phyloP scores from a whole-genome alignment of 2,113 vertebrate genomes.

The Hemiprocne comata region DNA sequence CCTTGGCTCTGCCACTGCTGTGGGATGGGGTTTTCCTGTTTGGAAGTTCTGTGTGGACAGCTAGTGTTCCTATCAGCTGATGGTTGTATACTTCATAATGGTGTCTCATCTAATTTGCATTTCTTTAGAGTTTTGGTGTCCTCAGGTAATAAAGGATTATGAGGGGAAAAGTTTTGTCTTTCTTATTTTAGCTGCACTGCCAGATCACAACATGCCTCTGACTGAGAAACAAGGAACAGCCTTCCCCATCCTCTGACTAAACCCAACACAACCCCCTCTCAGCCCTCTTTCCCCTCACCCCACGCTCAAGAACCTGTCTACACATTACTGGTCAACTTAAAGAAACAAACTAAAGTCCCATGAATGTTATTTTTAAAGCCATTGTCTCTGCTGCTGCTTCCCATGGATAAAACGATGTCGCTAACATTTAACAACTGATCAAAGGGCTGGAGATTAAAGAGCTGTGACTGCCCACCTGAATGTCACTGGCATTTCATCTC shows the following conservation, averaged over 20 bases:
- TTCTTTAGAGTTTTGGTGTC: background rate
- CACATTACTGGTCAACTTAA: fast-evolving
- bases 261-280: background rate
- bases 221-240: fast-evolving
- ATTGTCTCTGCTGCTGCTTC: background rate
- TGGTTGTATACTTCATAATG: fast-evolving
- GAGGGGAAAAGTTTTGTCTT: too few species aligned
- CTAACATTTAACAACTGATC: background rate
- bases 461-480: background rate
- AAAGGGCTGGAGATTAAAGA: background rate
- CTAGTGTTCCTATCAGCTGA: fast-evolving
- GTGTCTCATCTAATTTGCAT: background rate
- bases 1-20: fast-evolving
- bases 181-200: background rate
- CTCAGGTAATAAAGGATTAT: background rate
- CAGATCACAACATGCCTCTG: background rate
- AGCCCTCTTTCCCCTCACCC: too few species aligned
- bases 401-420: too few species aligned
- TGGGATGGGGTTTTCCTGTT: fast-evolving
- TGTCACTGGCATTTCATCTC: fast-evolving
- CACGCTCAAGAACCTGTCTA: background rate
- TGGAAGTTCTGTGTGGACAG: fast-evolving
- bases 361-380: background rate
- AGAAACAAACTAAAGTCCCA: background rate
- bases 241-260: background rate